These are phyloP conservation scores for Temnothorax longispinosus DNA, from an alignment of 1,140 invertebrate genomes.

Conservation along the genomic window DNA sequence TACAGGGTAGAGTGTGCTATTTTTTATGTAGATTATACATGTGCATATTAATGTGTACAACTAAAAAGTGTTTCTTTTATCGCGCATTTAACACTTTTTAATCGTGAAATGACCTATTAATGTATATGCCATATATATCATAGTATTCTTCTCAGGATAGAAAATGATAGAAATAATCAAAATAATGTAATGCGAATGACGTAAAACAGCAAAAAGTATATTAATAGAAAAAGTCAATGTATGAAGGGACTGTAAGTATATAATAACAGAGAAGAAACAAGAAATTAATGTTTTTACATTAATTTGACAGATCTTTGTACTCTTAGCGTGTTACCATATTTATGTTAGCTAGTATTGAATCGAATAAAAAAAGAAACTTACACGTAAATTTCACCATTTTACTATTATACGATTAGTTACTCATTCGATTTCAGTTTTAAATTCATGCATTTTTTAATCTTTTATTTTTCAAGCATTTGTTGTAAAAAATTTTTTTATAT, in stretches of 20 bases:
- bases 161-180: background rate
- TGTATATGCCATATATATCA: background rate
- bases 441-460: background rate
- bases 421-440: background rate
- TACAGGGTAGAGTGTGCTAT: background rate
- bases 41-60: background rate
- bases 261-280: background rate
- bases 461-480: background rate
- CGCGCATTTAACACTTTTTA: background rate
- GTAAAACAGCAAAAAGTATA: background rate
- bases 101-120: background rate
- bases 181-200: background rate
- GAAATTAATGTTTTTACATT: background rate
- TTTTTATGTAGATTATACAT: background rate
- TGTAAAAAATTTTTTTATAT: too few species aligned
- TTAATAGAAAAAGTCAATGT: background rate
- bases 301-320: background rate
- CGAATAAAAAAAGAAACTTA: background rate
- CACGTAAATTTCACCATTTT: background rate
- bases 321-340: too few species aligned
- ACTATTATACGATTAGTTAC: background rate
- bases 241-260: background rate
- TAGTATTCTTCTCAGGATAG: background rate
- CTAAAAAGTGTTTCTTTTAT: background rate
- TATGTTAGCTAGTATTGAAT: too few species aligned